Conservation (phyloP, 2,888 invertebrate species). For the Siphlonurus alternatus region DNA sequence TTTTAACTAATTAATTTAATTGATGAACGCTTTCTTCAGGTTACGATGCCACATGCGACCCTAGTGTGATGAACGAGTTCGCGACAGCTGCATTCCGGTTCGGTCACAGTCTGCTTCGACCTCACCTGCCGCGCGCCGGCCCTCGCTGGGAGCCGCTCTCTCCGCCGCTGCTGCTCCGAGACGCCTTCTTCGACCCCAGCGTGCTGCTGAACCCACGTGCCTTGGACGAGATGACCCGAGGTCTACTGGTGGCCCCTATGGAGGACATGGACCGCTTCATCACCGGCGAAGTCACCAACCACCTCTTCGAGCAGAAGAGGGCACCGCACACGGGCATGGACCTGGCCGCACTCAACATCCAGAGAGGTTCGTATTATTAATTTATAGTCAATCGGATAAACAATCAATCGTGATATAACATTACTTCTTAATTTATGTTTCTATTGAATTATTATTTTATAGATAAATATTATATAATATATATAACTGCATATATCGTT, state of each 20-base stretch:
- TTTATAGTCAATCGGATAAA: neutral
- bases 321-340: slow-evolving; percentile 88
- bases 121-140: slow-evolving; percentile 69
- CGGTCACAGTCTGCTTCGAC: slow-evolving; percentile 73
- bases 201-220: slow-evolving; percentile 36
- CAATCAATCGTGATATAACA: no score
- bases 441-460: no score
- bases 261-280: slow-evolving; percentile 87
- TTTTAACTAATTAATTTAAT: no score
- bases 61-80: slow-evolving; percentile 78
- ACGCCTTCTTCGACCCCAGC: slow-evolving; percentile 76
- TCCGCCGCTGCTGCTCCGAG: slow-evolving; percentile 66
- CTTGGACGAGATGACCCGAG: slow-evolving; percentile 72
- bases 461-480: no score
- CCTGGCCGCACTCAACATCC: slow-evolving; percentile 78
- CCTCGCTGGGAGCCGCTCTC: slow-evolving; percentile 62
- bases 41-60: slow-evolving; percentile 78
- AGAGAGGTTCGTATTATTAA: slow-evolving; percentile 35
- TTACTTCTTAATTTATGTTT: no score
- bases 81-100: slow-evolving; percentile 82
- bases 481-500: no score
- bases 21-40: slow-evolving; percentile 25
- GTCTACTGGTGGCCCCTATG: slow-evolving; percentile 77
- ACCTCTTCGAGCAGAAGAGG: slow-evolving; percentile 76
- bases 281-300: slow-evolving; percentile 87